phyloP scores from a whole-genome alignment of 1,140 invertebrate species.

The Cotesia vestalis region DNA sequence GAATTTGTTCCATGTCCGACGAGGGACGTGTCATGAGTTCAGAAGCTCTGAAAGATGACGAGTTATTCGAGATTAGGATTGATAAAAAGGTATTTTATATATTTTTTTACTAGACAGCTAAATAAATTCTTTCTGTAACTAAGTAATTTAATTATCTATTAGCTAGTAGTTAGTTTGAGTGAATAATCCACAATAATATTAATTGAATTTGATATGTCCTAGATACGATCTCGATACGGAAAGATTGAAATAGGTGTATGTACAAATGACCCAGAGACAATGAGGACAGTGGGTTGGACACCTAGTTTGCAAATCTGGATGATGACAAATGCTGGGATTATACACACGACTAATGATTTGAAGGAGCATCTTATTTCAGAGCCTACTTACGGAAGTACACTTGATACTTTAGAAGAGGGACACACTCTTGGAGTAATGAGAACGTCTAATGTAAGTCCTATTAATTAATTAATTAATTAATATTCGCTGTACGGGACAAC shows the following conservation, averaged over 20 bases:
- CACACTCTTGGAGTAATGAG: conserved; percentile 85
- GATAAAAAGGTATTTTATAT: conserved; percentile 80
- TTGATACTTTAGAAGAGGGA: conserved; percentile 85
- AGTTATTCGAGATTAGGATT: conserved; percentile 88
- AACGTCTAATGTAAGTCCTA: conserved; percentile 73
- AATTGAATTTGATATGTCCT: neutral
- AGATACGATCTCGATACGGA: conserved; percentile 87
- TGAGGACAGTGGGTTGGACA: conserved; percentile 84
- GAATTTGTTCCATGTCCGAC: conserved; percentile 84
- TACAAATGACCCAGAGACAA: conserved; percentile 80
- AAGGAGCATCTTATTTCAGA: conserved; percentile 83
- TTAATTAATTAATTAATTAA: neutral
- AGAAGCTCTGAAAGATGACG: conserved; percentile 82
- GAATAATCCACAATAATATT: neutral
- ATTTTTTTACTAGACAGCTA: neutral
- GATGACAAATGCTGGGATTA: conserved; percentile 85
- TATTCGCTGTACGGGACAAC: no score
- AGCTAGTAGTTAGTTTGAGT: no score
- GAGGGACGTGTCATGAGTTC: conserved; percentile 85
- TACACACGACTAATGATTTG: conserved; percentile 63
- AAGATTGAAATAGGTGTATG: conserved; percentile 93
- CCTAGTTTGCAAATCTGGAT: conserved; percentile 89
- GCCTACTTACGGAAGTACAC: conserved; percentile 80
- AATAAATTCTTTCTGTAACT: no score
- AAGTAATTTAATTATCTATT: no score